A percentile compares a stretch with the other conserved stretches of the same genome.
phyloP scores from a whole-genome alignment of 2,888 invertebrate species.

The Keiferia lycopersicella region DNA sequence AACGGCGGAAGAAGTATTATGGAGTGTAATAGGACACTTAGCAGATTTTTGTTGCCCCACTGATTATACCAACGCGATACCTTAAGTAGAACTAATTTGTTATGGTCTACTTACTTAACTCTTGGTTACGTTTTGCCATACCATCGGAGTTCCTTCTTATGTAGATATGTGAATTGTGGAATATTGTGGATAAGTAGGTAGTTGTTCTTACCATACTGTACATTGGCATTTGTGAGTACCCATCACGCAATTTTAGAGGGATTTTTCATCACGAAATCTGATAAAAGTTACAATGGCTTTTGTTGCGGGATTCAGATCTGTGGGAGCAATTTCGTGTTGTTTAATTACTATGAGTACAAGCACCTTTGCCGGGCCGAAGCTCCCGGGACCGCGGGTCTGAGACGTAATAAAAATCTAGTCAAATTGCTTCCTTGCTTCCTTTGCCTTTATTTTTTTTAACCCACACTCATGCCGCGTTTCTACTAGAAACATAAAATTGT shows the following conservation, averaged over 20 bases:
- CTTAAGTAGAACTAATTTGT: constrained; percentile 6
- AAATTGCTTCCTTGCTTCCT: neutral
- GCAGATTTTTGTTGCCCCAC: constrained; percentile 12
- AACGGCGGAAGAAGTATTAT: neutral
- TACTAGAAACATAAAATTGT: no score
- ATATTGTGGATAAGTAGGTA: no score
- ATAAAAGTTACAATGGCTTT: constrained; percentile 25
- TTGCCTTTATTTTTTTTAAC: no score
- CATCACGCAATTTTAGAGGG: constrained; percentile 7
- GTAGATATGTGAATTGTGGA: no score
- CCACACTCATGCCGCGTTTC: no score
- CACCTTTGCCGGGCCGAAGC: constrained; percentile 7
- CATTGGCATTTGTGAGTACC: constrained; percentile 2
- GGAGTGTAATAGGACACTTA: neutral
- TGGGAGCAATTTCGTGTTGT: constrained; percentile 25
- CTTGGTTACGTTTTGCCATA: constrained; percentile 1
- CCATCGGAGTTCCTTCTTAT: neutral
- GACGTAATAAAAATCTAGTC: neutral
- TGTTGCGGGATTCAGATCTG: constrained; percentile 24
- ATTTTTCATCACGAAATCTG: constrained; percentile 16
- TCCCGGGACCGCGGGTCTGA: neutral
- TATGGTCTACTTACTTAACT: constrained; percentile 5
- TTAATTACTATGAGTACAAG: neutral
- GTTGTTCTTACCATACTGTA: constrained; percentile 1
- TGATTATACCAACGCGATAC: neutral